These are phyloP conservation scores for Callipepla californica DNA, from an alignment of 2,113 vertebrate genomes.

Conservation along the genomic window DNA sequence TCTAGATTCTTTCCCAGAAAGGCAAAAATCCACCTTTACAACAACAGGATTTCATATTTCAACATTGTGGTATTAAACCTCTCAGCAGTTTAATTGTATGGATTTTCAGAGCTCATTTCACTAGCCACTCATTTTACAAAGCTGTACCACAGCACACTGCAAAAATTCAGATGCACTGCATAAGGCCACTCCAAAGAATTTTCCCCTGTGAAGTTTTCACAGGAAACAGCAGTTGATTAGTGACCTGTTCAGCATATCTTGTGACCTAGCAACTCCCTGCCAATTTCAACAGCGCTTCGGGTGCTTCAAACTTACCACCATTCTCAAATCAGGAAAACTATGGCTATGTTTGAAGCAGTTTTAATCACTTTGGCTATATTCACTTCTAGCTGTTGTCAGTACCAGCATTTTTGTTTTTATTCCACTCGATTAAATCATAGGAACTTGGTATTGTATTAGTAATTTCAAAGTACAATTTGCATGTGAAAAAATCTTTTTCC, in stretches of 20 bases:
- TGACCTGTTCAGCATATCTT: neutral
- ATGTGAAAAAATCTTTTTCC: neutral
- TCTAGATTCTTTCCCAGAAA: neutral
- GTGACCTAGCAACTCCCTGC: neutral
- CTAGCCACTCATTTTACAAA: neutral
- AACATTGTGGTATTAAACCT: neutral
- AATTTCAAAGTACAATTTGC: neutral
- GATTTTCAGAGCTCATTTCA: neutral
- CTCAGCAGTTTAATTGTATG: neutral
- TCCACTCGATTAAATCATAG: neutral
- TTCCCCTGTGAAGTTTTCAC: neutral
- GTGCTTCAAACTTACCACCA: neutral
- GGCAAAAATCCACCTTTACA: neutral
- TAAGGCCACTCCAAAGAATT: neutral
- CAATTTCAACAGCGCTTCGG: neutral
- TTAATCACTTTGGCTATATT: conserved; percentile 7
- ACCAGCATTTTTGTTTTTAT: neutral
- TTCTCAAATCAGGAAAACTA: neutral
- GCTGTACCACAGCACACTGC: neutral
- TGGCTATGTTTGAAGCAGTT: too few relatives aligned
- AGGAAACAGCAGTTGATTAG: neutral
- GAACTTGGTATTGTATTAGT: neutral
- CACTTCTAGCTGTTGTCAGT: neutral
- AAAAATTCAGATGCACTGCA: neutral
- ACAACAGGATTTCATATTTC: neutral